Percentiles rank a stretch among this genome's conserved stretches.
phyloP scores from a whole-genome alignment of 1,140 invertebrate species.

The Drosophila ananassae region DNA sequence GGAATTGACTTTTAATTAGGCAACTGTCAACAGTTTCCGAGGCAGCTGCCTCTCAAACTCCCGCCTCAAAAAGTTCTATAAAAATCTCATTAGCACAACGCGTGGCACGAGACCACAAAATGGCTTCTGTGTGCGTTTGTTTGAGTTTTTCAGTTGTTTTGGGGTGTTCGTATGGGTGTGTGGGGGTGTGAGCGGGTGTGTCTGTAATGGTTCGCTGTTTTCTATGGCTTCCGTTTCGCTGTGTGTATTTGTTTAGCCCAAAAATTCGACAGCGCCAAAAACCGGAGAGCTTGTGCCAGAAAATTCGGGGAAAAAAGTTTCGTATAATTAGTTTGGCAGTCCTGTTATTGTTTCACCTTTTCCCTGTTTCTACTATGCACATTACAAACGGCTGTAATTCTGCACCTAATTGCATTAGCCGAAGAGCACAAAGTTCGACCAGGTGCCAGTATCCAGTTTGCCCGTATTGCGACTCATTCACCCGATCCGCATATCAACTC shows the following conservation, averaged over 20 bases:
- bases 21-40: conserved; percentile 61
- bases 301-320: conserved; percentile 30
- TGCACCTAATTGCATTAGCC: conserved; percentile 45
- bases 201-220: conserved; percentile 13
- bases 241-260: conserved; percentile 29
- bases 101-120: conserved; percentile 45
- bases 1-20: conserved; percentile 65
- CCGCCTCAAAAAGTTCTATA: conserved; percentile 52
- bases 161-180: not conserved
- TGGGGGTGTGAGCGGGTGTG: conserved; percentile 1
- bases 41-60: conserved; percentile 31
- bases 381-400: conserved; percentile 30
- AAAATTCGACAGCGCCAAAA: conserved; percentile 16
- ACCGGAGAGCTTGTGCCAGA: not conserved
- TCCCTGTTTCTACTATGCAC: not conserved
- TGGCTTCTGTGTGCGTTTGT: conserved; percentile 32
- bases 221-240: conserved; percentile 34
- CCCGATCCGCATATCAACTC: conserved; percentile 12
- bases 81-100: conserved; percentile 69
- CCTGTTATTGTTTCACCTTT: conserved; percentile 52
- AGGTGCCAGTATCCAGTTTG: conserved; percentile 25
- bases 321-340: conserved; percentile 61
- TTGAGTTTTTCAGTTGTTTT: conserved; percentile 17
- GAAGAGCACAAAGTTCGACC: conserved; percentile 2
- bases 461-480: conserved; percentile 34